phyloP scores from a whole-genome alignment of 2,797 vertebrate genomes.

The Cyprinodon diabolis region DNA sequence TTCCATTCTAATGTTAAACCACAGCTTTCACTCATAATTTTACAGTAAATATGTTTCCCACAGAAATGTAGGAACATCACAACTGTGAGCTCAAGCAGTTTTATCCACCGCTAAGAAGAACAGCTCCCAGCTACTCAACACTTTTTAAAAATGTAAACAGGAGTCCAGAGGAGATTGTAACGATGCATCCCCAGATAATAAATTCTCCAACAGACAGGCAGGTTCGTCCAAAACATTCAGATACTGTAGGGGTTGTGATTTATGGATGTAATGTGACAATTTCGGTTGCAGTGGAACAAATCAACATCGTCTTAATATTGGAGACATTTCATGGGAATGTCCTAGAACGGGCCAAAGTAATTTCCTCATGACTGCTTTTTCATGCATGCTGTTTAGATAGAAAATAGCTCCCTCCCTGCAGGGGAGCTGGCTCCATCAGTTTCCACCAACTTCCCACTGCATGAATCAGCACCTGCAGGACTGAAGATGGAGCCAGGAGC shows the following conservation, averaged over 20 bases:
- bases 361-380: conserved; percentile 53
- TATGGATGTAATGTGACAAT: conserved; percentile 72
- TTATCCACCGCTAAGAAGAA: conserved; percentile 42
- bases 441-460: conserved; percentile 20
- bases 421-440: conserved; percentile 15
- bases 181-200: conserved; percentile 53
- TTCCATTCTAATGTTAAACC: conserved; percentile 27
- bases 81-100: conserved; percentile 41
- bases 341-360: conserved; percentile 56
- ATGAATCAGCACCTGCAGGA: conserved; percentile 60
- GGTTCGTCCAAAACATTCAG: conserved; percentile 60
- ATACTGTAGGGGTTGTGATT: conserved; percentile 64
- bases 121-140: conserved; percentile 55
- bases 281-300: conserved; percentile 65
- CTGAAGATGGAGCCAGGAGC: conserved; percentile 50
- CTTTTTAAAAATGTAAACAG: conserved; percentile 74
- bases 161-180: conserved; percentile 48
- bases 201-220: conserved; percentile 62
- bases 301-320: conserved; percentile 51
- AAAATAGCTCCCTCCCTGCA: conserved; percentile 36
- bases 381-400: conserved; percentile 36
- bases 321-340: conserved; percentile 65
- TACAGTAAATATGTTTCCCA: conserved; percentile 14
- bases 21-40: conserved; percentile 43
- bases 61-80: conserved; percentile 49